Conservation (phyloP, 64 coral and sea anemone genomes). For the Orbicella faveolata region DNA sequence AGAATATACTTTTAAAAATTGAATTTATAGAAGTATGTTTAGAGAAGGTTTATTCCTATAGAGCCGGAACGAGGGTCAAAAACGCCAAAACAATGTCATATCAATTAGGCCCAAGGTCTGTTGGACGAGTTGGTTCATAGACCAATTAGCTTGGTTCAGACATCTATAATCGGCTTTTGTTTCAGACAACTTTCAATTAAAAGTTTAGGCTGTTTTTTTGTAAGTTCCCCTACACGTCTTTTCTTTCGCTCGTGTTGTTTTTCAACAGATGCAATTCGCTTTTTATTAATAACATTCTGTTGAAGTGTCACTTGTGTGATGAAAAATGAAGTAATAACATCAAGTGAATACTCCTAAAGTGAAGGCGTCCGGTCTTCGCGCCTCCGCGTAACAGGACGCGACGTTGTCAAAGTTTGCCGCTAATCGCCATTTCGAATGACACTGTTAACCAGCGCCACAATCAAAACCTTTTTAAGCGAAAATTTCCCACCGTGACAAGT, state of each 20-base stretch:
- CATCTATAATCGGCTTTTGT: no score
- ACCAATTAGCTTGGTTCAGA: no score
- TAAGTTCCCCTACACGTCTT: background rate
- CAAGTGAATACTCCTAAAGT: background rate
- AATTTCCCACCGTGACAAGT: background rate
- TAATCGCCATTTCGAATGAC: background rate
- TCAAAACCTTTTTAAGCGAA: background rate
- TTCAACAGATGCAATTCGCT: background rate
- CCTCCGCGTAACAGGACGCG: background rate
- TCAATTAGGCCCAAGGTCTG: no score
- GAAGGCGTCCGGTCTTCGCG: background rate
- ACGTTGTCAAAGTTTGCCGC: background rate
- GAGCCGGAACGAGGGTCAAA: no score
- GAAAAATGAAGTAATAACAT: background rate
- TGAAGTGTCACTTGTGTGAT: background rate
- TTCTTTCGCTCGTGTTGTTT: background rate
- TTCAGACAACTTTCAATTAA: no score
- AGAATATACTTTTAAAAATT: no score
- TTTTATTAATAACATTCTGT: background rate
- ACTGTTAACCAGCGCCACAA: constrained; percentile 1
- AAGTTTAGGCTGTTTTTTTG: background rate
- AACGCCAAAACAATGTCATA: no score
- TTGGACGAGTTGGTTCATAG: no score
- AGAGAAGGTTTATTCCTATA: no score
- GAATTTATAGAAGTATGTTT: no score